These are phyloP conservation scores for Clitarchus hookeri DNA, from an alignment of 2,888 invertebrate species.

Conservation along the genomic window DNA sequence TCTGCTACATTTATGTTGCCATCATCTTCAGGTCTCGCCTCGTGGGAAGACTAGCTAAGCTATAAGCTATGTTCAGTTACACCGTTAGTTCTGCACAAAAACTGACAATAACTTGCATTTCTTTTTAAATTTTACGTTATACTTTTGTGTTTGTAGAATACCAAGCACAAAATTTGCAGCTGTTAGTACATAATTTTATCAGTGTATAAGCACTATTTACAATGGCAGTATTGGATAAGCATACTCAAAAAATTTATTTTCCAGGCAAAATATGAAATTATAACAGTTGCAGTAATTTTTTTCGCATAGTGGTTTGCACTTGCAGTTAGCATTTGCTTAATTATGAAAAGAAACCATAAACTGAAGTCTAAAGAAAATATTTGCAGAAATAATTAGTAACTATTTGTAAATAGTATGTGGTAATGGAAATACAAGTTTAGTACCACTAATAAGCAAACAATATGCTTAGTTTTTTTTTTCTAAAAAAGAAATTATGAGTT, in stretches of 20 bases:
- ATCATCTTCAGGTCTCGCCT: not conserved
- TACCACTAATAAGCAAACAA: not conserved
- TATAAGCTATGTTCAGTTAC: not conserved
- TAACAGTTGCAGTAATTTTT: not conserved
- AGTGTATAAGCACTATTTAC: constrained; percentile 12
- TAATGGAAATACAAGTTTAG: not conserved
- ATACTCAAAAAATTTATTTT: not conserved
- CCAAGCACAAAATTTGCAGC: not conserved
- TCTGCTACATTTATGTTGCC: no score
- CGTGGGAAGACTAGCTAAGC: not conserved
- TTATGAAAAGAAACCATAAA: not conserved
- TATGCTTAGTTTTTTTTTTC: not conserved
- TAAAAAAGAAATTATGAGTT: not conserved
- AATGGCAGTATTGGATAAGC: not conserved
- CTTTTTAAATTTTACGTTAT: not conserved
- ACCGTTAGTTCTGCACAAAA: not conserved
- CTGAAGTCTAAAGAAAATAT: not conserved
- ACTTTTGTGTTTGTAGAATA: not conserved
- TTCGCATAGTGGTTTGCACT: not conserved
- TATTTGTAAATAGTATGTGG: not conserved
- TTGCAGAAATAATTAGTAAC: not conserved
- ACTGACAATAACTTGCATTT: not conserved
- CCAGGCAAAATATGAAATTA: not conserved
- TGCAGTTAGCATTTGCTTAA: not conserved
- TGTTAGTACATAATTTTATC: not conserved